Base-by-base conservation (phyloP, 2,888 invertebrate genomes). In the Meta bourneti region DNA sequence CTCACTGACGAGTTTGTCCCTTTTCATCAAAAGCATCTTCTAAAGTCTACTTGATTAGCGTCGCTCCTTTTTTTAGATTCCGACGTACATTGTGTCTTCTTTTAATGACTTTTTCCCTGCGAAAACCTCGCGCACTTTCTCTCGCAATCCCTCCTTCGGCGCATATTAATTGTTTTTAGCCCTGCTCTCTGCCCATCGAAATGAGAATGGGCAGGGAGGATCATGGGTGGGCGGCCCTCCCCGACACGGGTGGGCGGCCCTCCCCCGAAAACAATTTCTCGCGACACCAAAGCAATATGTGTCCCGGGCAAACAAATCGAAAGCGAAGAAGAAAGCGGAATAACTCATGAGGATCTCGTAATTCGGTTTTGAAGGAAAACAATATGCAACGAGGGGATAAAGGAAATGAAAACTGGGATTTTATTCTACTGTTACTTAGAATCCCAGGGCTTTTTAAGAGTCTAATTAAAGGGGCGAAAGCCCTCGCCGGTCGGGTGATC, bases 371-470 rank as follows among this genome's bases (percentile, higher is more conserved):
- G 79, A 77, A 61, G 69, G 54, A 61, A 79, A 79, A 79, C 61
- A 79, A 79, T 79, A 79, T 20, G 78, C 61, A 61, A 34, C 79
- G 19, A 11, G 34, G 20, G 34, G 74, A 74, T 82, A 48, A 51
- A 69, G 81, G 81, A 82, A 82, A 82, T 82, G 81, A 82, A 81
- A 70, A 49, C 71, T 82, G 70, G 61, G 51, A 51, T 82, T 82
- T 82, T 82, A 82, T 70, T 82, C 49, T 19, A 19, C 61, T 51
- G 51, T 13, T 77, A 34, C 19, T 8, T 34, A 16, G 79, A 54
- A 79, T 79, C 61, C 34, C 13, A 34, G 20, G 61, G 81, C n/a
- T 82, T 82, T 82, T 82, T 70, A 71, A 82, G 71, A 71, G 70
- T 49, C 81, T 82, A 82, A 82, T 82, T 82, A 82, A 70, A 82